Percentiles rank a stretch among this genome's conserved stretches.
phyloP scores from a whole-genome alignment of 1,140 invertebrate species.

The Neodiprion pinetum region DNA sequence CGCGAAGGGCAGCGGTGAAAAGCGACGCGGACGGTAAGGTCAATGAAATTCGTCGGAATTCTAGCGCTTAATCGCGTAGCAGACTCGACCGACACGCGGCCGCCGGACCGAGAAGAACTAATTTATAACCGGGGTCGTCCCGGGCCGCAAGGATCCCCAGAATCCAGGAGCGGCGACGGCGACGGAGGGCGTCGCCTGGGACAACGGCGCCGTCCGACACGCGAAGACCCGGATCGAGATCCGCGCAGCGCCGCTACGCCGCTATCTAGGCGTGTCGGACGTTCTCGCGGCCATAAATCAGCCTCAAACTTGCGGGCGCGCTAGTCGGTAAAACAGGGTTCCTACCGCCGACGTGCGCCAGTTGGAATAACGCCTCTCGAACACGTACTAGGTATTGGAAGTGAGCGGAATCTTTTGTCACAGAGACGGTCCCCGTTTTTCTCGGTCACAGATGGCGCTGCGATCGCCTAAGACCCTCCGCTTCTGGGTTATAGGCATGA shows the following conservation, averaged over 20 bases:
- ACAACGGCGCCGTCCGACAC: slow-evolving; percentile 6
- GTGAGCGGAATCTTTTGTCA: too few relatives aligned
- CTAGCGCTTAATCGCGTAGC: slow-evolving; percentile 4
- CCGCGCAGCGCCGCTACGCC: background rate
- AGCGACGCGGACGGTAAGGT: background rate
- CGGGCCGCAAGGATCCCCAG: background rate
- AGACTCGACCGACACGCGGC: background rate
- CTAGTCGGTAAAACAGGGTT: background rate
- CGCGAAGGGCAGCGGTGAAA: too few relatives aligned
- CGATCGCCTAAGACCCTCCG: too few relatives aligned
- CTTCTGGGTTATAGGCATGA: too few relatives aligned
- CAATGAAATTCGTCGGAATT: background rate
- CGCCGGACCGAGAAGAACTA: background rate
- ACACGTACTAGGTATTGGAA: too few relatives aligned
- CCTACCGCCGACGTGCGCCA: background rate
- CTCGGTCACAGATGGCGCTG: too few relatives aligned
- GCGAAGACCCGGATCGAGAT: slow-evolving; percentile 1
- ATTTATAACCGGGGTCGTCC: slow-evolving; percentile 1
- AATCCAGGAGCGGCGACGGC: too few relatives aligned
- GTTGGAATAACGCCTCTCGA: too few relatives aligned
- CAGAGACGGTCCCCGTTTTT: too few relatives aligned
- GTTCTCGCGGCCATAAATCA: background rate
- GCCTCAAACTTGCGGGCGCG: background rate
- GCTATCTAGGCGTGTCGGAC: slow-evolving; percentile 6
- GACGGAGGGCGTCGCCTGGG: background rate